A percentile compares a stretch with the other conserved stretches of the same genome.
phyloP scores from a whole-genome alignment of 2,888 invertebrate genomes.

The Hermaeophaga mercurialis region DNA sequence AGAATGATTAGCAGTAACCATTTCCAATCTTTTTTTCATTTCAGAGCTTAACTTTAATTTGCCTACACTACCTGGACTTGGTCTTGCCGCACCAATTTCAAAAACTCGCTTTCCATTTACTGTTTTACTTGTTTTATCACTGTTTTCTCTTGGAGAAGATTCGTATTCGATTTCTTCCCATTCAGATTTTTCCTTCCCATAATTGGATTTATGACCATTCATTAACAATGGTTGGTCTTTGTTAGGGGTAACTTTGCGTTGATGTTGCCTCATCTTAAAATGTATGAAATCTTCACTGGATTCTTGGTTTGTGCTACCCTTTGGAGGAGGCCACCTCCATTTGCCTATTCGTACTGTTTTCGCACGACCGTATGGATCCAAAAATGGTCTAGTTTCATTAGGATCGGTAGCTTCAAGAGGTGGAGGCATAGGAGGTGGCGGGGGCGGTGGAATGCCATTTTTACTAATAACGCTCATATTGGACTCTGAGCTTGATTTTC shows the following conservation, averaged over 20 bases:
- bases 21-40: slow-evolving; percentile 87
- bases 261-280: slow-evolving; percentile 82
- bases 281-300: slow-evolving; percentile 82
- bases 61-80: slow-evolving; percentile 86
- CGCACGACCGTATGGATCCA: slow-evolving; percentile 90
- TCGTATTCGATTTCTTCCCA: slow-evolving; percentile 89
- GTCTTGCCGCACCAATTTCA: slow-evolving; percentile 81
- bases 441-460: slow-evolving; percentile 51
- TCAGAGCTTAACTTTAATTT: slow-evolving; percentile 89
- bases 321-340: slow-evolving; percentile 96
- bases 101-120: slow-evolving; percentile 64
- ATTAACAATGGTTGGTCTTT: slow-evolving; percentile 54
- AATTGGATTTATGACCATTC: slow-evolving; percentile 43
- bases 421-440: slow-evolving; percentile 86
- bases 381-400: slow-evolving; percentile 79
- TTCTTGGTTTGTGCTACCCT: slow-evolving; percentile 72
- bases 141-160: slow-evolving; percentile 48
- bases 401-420: slow-evolving; percentile 81
- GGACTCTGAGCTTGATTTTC: slow-evolving; percentile 59
- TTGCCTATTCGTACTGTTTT: slow-evolving; percentile 93
- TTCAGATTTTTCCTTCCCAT: slow-evolving; percentile 62
- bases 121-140: slow-evolving; percentile 43
- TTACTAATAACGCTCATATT: slow-evolving; percentile 53
- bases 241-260: slow-evolving; percentile 78
- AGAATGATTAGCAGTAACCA: slow-evolving; percentile 88